A percentile compares a stretch with the other conserved stretches of the same genome.
phyloP scores from a whole-genome alignment of 2,888 invertebrate species.

The Thereva unica region DNA sequence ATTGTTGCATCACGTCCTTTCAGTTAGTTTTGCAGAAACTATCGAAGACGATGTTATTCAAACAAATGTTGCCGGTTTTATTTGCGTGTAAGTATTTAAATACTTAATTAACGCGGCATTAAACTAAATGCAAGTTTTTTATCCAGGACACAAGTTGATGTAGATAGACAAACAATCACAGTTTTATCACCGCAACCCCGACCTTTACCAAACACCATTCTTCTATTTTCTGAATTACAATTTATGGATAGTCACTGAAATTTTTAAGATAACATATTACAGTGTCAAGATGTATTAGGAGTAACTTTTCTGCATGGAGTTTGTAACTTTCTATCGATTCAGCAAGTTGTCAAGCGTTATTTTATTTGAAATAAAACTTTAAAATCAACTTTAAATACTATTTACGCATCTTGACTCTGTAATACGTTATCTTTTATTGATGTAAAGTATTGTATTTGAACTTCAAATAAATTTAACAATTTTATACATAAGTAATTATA shows the following conservation, averaged over 20 bases:
- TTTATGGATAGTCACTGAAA: slow-evolving; percentile 88
- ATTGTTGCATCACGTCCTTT: slow-evolving; percentile 84
- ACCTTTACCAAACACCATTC: slow-evolving; percentile 84
- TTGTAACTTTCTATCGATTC: too few species aligned
- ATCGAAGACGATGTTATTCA: slow-evolving; percentile 84
- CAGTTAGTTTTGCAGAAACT: slow-evolving; percentile 83
- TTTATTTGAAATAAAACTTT: too few species aligned
- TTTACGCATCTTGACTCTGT: too few species aligned
- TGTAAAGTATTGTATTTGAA: too few species aligned
- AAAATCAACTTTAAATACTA: too few species aligned
- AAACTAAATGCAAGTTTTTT: slow-evolving; percentile 43
- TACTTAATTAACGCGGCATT: not conserved
- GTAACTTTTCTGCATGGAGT: too few species aligned
- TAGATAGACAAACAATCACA: slow-evolving; percentile 83
- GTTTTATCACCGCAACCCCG: slow-evolving; percentile 92
- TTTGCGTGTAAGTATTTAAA: slow-evolving; percentile 80
- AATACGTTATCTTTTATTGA: too few species aligned
- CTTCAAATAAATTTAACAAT: too few species aligned
- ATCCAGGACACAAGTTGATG: slow-evolving; percentile 86
- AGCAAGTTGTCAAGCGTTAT: too few species aligned
- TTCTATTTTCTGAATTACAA: slow-evolving; percentile 87
- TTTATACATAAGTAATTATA: too few species aligned
- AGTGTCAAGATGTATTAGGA: too few species aligned
- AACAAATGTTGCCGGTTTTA: slow-evolving; percentile 87
- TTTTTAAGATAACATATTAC: too few species aligned